phyloP scores from a whole-genome alignment of 2,113 vertebrate genomes.

The Carassius carassius region DNA sequence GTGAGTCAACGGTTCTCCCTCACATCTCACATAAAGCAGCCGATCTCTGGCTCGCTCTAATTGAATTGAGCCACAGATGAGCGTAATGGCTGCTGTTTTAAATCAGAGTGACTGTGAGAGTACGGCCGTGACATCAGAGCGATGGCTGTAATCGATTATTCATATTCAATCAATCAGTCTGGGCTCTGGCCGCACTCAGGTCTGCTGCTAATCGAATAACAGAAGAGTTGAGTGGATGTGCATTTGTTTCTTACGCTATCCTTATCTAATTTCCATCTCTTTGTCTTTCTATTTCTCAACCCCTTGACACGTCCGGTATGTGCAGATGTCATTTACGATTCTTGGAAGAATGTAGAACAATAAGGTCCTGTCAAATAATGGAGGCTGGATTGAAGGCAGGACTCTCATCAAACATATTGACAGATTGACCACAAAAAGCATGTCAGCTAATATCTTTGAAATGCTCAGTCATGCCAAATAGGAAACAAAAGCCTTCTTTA shows the following conservation, averaged over 20 bases:
- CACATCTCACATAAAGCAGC: too few species aligned
- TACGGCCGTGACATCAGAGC: not conserved
- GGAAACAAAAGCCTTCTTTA: not conserved
- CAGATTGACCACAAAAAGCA: not conserved
- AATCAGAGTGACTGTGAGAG: not conserved
- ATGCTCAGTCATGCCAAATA: not conserved
- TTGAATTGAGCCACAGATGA: not conserved
- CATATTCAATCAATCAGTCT: slow-evolving; percentile 56
- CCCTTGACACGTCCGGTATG: slow-evolving; percentile 42
- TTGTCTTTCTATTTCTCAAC: slow-evolving; percentile 54
- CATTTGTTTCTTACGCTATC: slow-evolving; percentile 57
- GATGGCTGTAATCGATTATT: slow-evolving; percentile 59
- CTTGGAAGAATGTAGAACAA: not conserved
- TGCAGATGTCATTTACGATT: slow-evolving; percentile 12
- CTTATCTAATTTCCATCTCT: slow-evolving; percentile 58
- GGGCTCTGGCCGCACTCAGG: not conserved
- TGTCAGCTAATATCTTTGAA: not conserved
- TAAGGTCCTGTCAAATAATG: slow-evolving; percentile 12
- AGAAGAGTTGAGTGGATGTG: slow-evolving; percentile 36
- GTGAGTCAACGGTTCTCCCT: not conserved
- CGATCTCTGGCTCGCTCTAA: too few species aligned
- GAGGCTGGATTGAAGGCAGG: not conserved
- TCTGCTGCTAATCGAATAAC: slow-evolving; percentile 53
- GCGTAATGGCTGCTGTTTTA: not conserved
- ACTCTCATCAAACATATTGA: slow-evolving; percentile 9